Evolutionary conservation across 2,888 invertebrate genomes (phyloP), one percentile per base, ranked within the genome.

Genomic region (Hermodice carunculata): DNA sequence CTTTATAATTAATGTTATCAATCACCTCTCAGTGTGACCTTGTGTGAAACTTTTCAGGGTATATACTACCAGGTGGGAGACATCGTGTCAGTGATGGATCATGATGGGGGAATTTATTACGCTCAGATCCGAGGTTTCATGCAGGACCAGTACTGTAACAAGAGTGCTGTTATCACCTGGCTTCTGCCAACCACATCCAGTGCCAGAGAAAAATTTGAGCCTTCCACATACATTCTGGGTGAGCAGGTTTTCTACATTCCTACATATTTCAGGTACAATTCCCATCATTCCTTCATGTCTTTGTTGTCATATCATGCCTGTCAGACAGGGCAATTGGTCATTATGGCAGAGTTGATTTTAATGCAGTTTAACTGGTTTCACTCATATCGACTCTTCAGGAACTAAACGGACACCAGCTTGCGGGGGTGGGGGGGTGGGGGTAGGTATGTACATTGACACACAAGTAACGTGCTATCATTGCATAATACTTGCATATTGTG

Each of bases 91-190:
- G 88, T 96, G 85, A 88, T 91, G 62, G 95, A 95, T 80, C 91
- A 82, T 51, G 81, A 92, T 3, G 85, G 85, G 5, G 91, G 91
- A 68, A 89, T 91, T 29, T 97, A 92, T 87, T 97, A 95, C 81
- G 96, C 95, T 5, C 96, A 96, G 87, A 91, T 96, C 61, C 89
- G 94, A 59, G 96, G 95, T 2, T 90, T 97, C 59, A 88, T 96
- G 65, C 93, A 94, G 0, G 96, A 97, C 84, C 94, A 95, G 83
- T 96, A 94, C 85, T 94, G 95, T 77, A 94, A 95, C 83, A 96
- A 96, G 86, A 95, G 95, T 84, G 96, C 95, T 0, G 94, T 93
- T 1, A 88, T 96, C 17, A 94, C 95, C 0, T 97, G 96, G 96
- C 88, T 97, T 0, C 87, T 97, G 59, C 96, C 96, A 0, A 95